Evolutionary conservation across 2,888 invertebrate genomes (phyloP).

Genomic region (Tetragnatha montana): DNA sequence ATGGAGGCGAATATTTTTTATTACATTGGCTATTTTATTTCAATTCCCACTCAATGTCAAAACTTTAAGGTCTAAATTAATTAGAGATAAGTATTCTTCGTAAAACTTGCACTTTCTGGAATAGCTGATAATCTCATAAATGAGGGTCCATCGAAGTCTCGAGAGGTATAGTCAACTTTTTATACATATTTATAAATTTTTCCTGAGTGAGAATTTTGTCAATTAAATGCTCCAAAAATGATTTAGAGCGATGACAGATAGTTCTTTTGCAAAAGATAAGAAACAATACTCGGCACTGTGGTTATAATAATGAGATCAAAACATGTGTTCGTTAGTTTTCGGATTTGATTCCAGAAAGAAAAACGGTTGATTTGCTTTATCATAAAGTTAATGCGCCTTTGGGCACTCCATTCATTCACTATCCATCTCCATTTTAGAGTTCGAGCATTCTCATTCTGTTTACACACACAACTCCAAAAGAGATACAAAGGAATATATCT

Average conservation of each 20-base stretch:
- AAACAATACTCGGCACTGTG: background rate
- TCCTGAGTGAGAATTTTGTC: too few relatives aligned
- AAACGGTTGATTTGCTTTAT: background rate
- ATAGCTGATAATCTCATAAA: too few relatives aligned
- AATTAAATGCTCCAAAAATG: too few relatives aligned
- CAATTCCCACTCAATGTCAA: too few relatives aligned
- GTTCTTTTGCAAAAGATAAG: background rate
- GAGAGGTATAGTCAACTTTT: too few relatives aligned
- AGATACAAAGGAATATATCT: conserved; percentile 23
- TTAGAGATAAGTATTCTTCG: too few relatives aligned
- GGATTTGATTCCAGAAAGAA: background rate
- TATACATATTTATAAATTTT: too few relatives aligned
- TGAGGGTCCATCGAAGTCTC: too few relatives aligned
- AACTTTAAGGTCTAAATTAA: too few relatives aligned
- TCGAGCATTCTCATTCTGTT: conserved; percentile 15
- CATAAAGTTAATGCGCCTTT: background rate
- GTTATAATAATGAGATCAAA: background rate
- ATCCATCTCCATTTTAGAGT: background rate
- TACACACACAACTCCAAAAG: conserved; percentile 7
- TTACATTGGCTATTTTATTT: too few relatives aligned
- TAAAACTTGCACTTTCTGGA: too few relatives aligned
- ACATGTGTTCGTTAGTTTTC: background rate
- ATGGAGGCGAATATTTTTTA: too few relatives aligned
- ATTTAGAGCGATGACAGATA: background rate
- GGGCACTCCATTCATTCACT: background rate